A percentile compares a stretch with the other conserved stretches of the same genome.
phyloP scores from a whole-genome alignment of 2,113 vertebrate species.

The Pungitius pungitius region DNA sequence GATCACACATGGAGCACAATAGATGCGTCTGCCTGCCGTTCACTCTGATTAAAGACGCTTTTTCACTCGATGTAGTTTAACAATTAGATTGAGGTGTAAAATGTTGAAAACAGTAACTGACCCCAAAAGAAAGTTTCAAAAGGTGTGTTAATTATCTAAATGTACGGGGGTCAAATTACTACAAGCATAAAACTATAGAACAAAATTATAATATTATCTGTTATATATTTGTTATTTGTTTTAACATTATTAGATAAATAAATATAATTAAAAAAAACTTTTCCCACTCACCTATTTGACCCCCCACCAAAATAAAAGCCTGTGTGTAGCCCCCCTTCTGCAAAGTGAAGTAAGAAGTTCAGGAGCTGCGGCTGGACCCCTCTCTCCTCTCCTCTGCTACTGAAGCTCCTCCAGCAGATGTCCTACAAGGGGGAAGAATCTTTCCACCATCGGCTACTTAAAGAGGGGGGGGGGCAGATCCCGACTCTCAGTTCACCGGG shows the following conservation, averaged over 20 bases:
- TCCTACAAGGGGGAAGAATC: conserved; percentile 85
- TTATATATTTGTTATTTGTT: not conserved
- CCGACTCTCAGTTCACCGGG: conserved; percentile 87
- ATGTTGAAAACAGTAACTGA: not conserved
- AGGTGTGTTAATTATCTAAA: not conserved
- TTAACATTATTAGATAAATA: not conserved
- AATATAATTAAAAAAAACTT: not conserved
- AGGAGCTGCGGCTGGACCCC: too few relatives aligned
- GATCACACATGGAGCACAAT: not conserved
- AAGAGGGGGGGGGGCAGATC: conserved; percentile 88
- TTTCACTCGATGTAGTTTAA: not conserved
- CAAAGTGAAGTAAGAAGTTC: conserved; percentile 42
- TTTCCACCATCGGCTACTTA: conserved; percentile 92
- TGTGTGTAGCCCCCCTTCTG: conserved; percentile 54
- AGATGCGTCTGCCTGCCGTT: too few relatives aligned
- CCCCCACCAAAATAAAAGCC: conserved; percentile 30
- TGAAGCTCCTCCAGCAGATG: conserved; percentile 77
- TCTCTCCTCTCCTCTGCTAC: conserved; percentile 65
- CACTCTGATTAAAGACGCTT: not conserved
- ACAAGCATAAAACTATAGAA: not conserved
- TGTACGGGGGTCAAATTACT: not conserved
- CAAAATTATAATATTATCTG: accelerated
- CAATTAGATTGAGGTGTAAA: not conserved
- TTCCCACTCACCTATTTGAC: conserved; percentile 60
- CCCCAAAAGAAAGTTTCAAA: not conserved